Evolutionary conservation across 2,797 vertebrate species (phyloP).

Genomic region (Acanthopagrus latus): DNA sequence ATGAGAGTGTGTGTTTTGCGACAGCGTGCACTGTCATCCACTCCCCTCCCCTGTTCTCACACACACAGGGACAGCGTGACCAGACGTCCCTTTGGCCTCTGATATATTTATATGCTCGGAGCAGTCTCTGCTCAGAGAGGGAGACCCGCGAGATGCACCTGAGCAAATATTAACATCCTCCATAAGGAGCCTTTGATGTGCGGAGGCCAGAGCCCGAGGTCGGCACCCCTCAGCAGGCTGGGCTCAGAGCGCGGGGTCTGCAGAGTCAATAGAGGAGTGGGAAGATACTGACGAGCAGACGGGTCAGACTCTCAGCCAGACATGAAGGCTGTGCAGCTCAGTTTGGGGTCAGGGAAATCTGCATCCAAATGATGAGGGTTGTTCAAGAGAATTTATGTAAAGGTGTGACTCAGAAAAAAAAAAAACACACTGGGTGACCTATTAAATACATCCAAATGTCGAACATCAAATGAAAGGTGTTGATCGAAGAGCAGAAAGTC

Average conservation of each 20-base stretch:
- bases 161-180: constrained; percentile 90
- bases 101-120: constrained; percentile 83
- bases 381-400: constrained; percentile 23
- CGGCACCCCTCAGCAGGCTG: constrained; percentile 67
- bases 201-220: constrained; percentile 71
- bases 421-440: constrained; percentile 19
- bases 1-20: constrained; percentile 46
- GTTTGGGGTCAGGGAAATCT: constrained; percentile 49
- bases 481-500: constrained; percentile 2
- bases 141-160: constrained; percentile 83
- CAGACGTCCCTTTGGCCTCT: constrained; percentile 82
- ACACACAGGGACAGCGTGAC: constrained; percentile 69
- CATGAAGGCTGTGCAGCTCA: constrained; percentile 42
- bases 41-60: constrained; percentile 54
- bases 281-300: constrained; percentile 69
- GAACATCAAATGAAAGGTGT: constrained; percentile 25
- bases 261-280: constrained; percentile 74
- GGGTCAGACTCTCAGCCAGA: constrained; percentile 66
- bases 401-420: constrained; percentile 29
- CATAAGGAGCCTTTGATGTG: constrained; percentile 85
- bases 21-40: constrained; percentile 55
- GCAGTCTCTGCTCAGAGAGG: constrained; percentile 74
- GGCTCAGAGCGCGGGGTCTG: constrained; percentile 50
- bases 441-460: constrained; percentile 27
- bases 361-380: constrained; percentile 21